Base-by-base conservation (phyloP, 2,888 invertebrate species). In the Temnothorax unifasciatus region DNA sequence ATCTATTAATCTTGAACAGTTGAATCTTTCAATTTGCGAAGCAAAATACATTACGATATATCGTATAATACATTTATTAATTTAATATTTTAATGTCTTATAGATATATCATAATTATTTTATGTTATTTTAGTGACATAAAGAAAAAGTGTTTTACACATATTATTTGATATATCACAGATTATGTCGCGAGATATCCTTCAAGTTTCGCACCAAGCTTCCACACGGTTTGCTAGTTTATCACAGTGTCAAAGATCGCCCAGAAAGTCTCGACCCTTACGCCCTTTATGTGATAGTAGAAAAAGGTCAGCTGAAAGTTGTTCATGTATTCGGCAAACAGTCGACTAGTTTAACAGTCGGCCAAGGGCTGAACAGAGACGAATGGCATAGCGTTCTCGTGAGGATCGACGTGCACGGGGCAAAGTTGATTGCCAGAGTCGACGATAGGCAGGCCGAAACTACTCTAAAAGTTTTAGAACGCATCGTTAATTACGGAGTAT, bases 201-300 rank as follows among this genome's bases (percentile, higher is more conserved):
- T 98, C 94, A 97, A 97, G 95, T 98, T 98, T 94, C 97, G 98
- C 29, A 98, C 98, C 38, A 96, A 98, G 92, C 95, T 98, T 64
- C 98, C 98, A 0, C 98, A 98, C 93, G 98, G 98, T 3, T 96
- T 98, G 9, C 95, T 98, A 74, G 98, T 98, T 15, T 98, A 98
- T 94, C 98, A 98, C 95, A 98, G 98, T 93, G 98, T 98, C 38
- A 98, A 98, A 94, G 97, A 98, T 94, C 94, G 96, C 9, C 98
- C 98, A 8, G 96, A 97, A 76, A 97, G 97, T 85, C 96, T 98
- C 94, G 98, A 98, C 91, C 98, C 98, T 0, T 98, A 98, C 93
- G 98, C 98, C 68, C 95, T 98, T 29, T 98, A 98, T 94, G 97
- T 98, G 54, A 98, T 98, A 92, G 98, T 98, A 34, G 98, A 98